Percentiles rank a stretch among this genome's conserved stretches.
phyloP scores from a whole-genome alignment of 2,797 vertebrate species.

The Knipowitschia caucasica region DNA sequence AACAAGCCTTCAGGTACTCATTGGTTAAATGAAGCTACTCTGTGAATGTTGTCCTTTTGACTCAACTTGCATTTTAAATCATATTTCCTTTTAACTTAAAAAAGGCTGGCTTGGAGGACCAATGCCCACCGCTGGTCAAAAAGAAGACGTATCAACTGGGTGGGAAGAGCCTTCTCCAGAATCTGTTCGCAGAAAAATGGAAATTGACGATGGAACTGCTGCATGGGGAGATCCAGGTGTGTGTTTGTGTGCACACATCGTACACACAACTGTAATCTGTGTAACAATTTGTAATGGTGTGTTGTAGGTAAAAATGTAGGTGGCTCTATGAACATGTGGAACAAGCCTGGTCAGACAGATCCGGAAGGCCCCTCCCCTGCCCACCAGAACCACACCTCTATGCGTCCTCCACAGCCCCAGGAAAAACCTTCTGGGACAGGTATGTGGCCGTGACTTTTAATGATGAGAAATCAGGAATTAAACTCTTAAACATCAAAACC shows the following conservation, averaged over 20 bases:
- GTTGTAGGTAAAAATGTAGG: conserved; percentile 84
- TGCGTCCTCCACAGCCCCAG: conserved; percentile 55
- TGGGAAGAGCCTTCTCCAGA: conserved; percentile 98
- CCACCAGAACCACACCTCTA: conserved; percentile 51
- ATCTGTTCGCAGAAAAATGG: conserved; percentile 91
- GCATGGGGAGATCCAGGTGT: conserved; percentile 95
- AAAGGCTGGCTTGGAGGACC: conserved; percentile 90
- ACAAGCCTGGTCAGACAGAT: conserved; percentile 82
- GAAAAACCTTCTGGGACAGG: conserved; percentile 53
- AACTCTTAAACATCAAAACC: too few relatives aligned
- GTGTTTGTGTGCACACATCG: not conserved
- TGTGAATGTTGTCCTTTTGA: not conserved
- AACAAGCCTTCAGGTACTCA: conserved; percentile 78
- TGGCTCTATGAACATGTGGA: conserved; percentile 93
- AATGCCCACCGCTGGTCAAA: conserved; percentile 74
- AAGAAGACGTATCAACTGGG: conserved; percentile 86
- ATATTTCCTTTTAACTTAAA: not conserved
- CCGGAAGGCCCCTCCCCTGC: conserved; percentile 75
- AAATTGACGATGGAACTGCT: conserved; percentile 95
- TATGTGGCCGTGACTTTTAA: conserved; percentile 41
- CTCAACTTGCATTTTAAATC: not conserved
- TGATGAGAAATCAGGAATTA: not conserved
- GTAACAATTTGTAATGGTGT: conserved; percentile 1
- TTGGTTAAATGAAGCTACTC: not conserved
- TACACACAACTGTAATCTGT: not conserved